These are phyloP conservation scores for Alexandromys oeconomus DNA, from an alignment of 2,797 vertebrate species.

Conservation along the genomic window DNA sequence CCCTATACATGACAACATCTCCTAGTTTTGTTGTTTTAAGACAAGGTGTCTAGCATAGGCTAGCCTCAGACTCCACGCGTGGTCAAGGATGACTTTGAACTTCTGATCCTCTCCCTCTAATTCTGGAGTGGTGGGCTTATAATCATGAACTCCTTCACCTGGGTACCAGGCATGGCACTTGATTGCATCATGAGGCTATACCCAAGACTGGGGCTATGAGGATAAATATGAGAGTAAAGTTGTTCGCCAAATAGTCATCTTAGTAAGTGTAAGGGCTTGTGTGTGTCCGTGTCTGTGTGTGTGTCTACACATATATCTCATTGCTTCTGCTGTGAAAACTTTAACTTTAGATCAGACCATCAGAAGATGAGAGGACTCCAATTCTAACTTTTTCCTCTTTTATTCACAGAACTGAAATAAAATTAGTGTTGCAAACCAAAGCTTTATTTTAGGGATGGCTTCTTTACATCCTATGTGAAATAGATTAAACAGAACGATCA, in stretches of 20 bases:
- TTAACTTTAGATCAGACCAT: slow-evolving; percentile 75
- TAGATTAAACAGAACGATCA: slow-evolving; percentile 87
- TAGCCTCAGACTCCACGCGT: neutral
- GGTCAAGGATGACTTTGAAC: neutral
- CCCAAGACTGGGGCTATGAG: neutral
- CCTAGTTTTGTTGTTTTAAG: neutral
- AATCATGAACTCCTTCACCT: neutral
- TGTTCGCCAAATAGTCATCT: slow-evolving; percentile 7
- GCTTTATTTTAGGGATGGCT: slow-evolving; percentile 78
- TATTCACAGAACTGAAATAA: slow-evolving; percentile 76
- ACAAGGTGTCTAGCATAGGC: neutral
- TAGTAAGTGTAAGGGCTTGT: neutral
- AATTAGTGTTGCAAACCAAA: slow-evolving; percentile 79
- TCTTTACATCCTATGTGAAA: slow-evolving; percentile 84
- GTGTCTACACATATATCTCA: neutral
- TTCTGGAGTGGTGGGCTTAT: neutral
- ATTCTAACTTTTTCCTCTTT: slow-evolving; percentile 72
- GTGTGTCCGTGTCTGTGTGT: neutral
- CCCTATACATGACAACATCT: neutral
- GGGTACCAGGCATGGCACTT: neutral
- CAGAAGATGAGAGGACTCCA: slow-evolving; percentile 73
- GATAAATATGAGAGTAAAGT: slow-evolving; percentile 9
- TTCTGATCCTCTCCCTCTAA: neutral
- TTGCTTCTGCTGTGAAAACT: slow-evolving; percentile 43
- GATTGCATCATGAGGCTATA: neutral